Conservation (phyloP, 2,797 vertebrate genomes). For the Dromococcyx pavoninus region DNA sequence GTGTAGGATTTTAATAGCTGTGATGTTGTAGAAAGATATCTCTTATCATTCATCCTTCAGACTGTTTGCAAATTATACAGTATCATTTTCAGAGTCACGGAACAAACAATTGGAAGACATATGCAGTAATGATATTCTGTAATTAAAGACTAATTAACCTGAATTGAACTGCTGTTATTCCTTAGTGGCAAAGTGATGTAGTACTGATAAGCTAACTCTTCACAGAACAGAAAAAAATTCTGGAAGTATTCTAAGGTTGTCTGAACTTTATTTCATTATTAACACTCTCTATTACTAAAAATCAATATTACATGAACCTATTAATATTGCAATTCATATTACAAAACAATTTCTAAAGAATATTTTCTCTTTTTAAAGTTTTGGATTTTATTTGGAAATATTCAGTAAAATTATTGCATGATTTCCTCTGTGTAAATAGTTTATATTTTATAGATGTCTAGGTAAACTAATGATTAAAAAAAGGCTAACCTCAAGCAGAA, state of each 20-base stretch:
- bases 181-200: constrained; percentile 21
- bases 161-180: constrained; percentile 43
- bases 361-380: not conserved
- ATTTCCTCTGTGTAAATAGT: not conserved
- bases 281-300: not conserved
- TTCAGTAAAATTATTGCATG: not conserved
- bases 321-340: not conserved
- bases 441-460: not conserved
- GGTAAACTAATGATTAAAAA: not conserved
- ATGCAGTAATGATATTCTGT: constrained; percentile 26
- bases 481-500: not conserved
- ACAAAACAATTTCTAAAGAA: not conserved
- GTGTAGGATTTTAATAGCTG: not conserved
- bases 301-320: not conserved
- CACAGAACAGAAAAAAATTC: not conserved
- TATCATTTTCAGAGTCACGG: not conserved
- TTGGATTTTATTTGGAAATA: not conserved
- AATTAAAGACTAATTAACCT: constrained; percentile 68
- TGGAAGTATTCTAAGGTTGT: constrained; percentile 28
- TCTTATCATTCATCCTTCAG: not conserved
- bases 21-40: not conserved
- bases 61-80: not conserved
- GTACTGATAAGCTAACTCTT: constrained; percentile 6
- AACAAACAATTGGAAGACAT: constrained; percentile 44
- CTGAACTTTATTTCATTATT: not conserved